phyloP scores from a whole-genome alignment of 2,113 vertebrate species.

The Natator depressus region DNA sequence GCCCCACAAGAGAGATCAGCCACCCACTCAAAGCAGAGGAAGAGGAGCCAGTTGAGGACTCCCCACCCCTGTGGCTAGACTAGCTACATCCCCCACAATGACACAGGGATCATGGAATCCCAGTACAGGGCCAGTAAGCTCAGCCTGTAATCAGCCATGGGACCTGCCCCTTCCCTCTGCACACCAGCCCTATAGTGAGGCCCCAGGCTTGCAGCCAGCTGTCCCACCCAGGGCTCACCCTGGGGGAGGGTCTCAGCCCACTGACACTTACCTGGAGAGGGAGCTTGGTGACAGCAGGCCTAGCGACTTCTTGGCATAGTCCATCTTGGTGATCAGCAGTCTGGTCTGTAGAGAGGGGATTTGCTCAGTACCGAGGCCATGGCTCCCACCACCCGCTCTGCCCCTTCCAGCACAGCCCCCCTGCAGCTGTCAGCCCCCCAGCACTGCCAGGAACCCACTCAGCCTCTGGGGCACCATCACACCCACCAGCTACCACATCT shows the following conservation, averaged over 20 bases:
- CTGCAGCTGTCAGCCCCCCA: background rate
- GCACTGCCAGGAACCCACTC: no score
- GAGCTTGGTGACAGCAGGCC: slow-evolving; percentile 79
- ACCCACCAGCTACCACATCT: no score
- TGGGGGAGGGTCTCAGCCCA: background rate
- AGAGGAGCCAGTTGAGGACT: background rate
- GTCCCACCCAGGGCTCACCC: background rate
- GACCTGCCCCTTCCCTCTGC: background rate
- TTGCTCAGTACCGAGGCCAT: no score
- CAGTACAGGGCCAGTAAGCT: background rate
- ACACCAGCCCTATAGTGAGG: background rate
- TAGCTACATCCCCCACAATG: background rate
- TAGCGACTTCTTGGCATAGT: slow-evolving; percentile 86
- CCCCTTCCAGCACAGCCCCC: background rate
- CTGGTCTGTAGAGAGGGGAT: background rate
- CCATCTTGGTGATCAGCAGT: slow-evolving; percentile 73
- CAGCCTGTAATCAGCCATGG: no score
- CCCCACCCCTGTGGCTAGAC: background rate
- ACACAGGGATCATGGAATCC: no score
- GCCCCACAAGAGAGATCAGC: accelerated
- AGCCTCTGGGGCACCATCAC: no score
- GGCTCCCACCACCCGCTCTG: background rate
- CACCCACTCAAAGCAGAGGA: accelerated
- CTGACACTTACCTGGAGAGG: slow-evolving; percentile 83
- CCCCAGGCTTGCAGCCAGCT: background rate